Conservation (phyloP, 2,797 vertebrate genomes). For the Halcyon chelicuti region DNA sequence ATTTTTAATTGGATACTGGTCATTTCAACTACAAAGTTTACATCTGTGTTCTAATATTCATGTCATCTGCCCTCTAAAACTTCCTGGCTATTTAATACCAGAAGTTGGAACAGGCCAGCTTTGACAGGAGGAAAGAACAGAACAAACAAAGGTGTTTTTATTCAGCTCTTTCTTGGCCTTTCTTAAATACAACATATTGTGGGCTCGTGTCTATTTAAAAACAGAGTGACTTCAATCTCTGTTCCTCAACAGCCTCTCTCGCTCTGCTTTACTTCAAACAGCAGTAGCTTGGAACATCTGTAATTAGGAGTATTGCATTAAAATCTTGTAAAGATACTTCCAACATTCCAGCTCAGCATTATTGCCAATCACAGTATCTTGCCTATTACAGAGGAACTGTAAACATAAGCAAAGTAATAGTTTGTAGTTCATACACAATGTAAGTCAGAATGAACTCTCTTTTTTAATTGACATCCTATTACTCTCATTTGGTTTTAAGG, state of each 20-base stretch:
- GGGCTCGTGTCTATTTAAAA: background rate
- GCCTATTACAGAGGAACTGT: background rate
- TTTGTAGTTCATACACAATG: background rate
- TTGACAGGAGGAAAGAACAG: constrained; percentile 7
- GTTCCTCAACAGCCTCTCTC: background rate
- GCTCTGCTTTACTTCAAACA: constrained; percentile 16
- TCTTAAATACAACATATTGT: background rate
- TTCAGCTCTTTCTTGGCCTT: background rate
- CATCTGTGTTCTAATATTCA: background rate
- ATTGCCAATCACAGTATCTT: background rate
- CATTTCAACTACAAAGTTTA: background rate
- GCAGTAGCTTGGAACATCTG: background rate
- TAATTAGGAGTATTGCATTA: background rate
- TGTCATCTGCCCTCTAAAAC: constrained; percentile 16
- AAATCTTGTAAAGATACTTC: background rate
- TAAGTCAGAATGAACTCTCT: background rate
- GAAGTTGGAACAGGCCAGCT: constrained; percentile 6
- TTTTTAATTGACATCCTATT: background rate
- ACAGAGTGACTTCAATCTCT: background rate
- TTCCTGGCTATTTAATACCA: constrained; percentile 17
- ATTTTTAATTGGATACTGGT: background rate
- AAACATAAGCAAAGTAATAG: background rate
- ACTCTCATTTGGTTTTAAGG: background rate
- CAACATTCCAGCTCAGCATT: background rate
- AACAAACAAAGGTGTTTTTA: constrained; percentile 36